Evolutionary conservation across 2,113 vertebrate genomes (phyloP), one percentile per base, ranked within the genome.

Genomic region (Poeciliopsis turrubarensis): DNA sequence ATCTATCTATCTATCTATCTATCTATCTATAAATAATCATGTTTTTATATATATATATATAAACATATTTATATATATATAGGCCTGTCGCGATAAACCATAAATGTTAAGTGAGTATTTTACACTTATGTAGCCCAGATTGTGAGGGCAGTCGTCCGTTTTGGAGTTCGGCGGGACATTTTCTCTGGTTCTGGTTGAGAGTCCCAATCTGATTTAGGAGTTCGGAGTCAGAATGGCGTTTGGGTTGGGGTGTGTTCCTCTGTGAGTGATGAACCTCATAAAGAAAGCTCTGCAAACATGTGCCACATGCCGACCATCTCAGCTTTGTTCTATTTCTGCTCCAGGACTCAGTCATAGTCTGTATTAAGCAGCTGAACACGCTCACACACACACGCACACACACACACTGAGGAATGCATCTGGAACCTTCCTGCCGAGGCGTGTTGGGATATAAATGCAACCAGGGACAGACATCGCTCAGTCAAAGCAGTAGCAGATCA

Each of bases 281-380:
- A 34, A 15, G 61, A 63, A 17, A 7, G 19, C 44, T 47, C 44
- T 57, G 7, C 63, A 65, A 37, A 65, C 31, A 65, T 37, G 31
- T 91, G 92, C 77, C 80, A 90, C 85, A 93, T 94, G 87, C 91
- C 91, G 26, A 60, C 68, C 25, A 72, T 81, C 64, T 78, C 78
- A 71, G 87, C 92, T 89, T 91, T 92, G 88, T 94, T 86, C 92
- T 94, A 94, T 94, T 94, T 94, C 77, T 79, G 90, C 85, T 60
- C 65, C 61, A 73, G 76, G 15, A 74, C 65, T 61, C 64, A 5
- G 74, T 91, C 86, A 90, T 70, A 3, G 27, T 73, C 77, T 90
- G 80, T 73, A 85, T 84, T 70, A 72, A 89, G 85, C 73, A 68
- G 75, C 19, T 82, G 72, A 84, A 65, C 72, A 65, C 72, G 78